Evolutionary conservation across 2,888 invertebrate species (phyloP).

Genomic region (Nomada fabriciana): DNA sequence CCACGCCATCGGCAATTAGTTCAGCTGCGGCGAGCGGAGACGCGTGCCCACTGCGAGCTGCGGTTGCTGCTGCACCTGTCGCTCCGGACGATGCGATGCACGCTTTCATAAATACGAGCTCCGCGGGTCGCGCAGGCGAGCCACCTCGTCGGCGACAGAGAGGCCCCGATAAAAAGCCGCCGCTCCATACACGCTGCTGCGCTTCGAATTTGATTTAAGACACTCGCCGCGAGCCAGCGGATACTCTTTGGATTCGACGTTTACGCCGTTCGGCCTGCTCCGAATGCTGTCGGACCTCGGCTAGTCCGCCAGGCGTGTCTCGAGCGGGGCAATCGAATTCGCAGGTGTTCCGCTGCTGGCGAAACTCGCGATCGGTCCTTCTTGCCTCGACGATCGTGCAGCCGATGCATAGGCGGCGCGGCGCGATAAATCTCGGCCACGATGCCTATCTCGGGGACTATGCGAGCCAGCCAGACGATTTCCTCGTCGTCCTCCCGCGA

Average conservation of each 20-base stretch:
- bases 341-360: conserved; percentile 66
- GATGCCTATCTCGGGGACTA: conserved; percentile 61
- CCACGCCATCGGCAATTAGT: conserved; percentile 71
- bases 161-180: conserved; percentile 50
- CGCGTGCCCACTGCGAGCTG: conserved; percentile 70
- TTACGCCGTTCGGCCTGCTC: background rate
- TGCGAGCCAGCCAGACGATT: conserved; percentile 51
- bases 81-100: conserved; percentile 66
- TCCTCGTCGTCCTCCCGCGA: conserved; percentile 37
- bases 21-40: conserved; percentile 71
- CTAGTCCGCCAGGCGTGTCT: too few species aligned
- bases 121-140: conserved; percentile 35
- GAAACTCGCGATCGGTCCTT: conserved; percentile 22
- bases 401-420: conserved; percentile 27
- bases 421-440: conserved; percentile 66
- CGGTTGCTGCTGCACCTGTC: conserved; percentile 74
- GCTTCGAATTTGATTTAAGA: conserved; percentile 53
- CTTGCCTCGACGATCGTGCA: conserved; percentile 32
- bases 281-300: too few species aligned
- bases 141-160: conserved; percentile 43
- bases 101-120: conserved; percentile 71
- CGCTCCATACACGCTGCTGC: conserved; percentile 52
- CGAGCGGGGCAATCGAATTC: conserved; percentile 5
- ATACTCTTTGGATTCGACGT: too few species aligned
- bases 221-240: background rate